A percentile compares a stretch with the other conserved stretches of the same genome.
These are phyloP conservation scores for Ephialtes manifestator DNA, from an alignment of 2,888 invertebrate species.

Conservation along the genomic window DNA sequence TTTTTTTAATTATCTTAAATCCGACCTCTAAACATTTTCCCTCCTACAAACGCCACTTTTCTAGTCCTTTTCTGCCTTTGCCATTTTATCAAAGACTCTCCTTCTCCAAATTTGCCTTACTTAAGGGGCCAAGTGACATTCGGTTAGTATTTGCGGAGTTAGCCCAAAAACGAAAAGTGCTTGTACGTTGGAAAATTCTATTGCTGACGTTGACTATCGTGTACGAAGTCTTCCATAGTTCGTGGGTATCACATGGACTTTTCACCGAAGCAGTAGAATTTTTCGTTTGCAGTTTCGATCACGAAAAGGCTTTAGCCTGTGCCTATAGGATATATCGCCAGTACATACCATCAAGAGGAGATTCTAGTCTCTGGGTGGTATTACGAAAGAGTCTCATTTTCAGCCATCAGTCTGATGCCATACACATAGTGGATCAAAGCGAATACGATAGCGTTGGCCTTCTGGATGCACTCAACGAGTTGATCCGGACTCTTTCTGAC, in stretches of 20 bases:
- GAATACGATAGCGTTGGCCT: constrained; percentile 48
- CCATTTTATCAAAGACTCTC: not conserved
- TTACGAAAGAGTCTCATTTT: constrained; percentile 54
- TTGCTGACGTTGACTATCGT: not conserved
- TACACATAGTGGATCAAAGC: constrained; percentile 38
- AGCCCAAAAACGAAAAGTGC: not conserved
- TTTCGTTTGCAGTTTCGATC: not conserved
- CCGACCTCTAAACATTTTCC: not conserved
- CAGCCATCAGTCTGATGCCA: constrained; percentile 14
- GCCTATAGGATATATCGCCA: not conserved
- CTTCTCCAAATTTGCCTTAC: not conserved
- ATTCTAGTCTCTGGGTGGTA: constrained; percentile 16
- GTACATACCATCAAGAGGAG: not conserved
- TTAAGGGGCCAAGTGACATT: not conserved
- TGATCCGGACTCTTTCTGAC: constrained; percentile 22
- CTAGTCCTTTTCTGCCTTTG: not conserved
- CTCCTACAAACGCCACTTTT: not conserved
- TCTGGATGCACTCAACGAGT: constrained; percentile 33
- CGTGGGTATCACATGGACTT: not conserved
- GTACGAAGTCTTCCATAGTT: not conserved
- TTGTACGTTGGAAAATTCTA: not conserved
- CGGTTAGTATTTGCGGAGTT: not conserved
- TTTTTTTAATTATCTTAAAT: no score
- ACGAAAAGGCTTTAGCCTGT: not conserved
- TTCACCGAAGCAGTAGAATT: not conserved